Conservation (phyloP, 23 tunicate species). For the Diplosoma virens region DNA sequence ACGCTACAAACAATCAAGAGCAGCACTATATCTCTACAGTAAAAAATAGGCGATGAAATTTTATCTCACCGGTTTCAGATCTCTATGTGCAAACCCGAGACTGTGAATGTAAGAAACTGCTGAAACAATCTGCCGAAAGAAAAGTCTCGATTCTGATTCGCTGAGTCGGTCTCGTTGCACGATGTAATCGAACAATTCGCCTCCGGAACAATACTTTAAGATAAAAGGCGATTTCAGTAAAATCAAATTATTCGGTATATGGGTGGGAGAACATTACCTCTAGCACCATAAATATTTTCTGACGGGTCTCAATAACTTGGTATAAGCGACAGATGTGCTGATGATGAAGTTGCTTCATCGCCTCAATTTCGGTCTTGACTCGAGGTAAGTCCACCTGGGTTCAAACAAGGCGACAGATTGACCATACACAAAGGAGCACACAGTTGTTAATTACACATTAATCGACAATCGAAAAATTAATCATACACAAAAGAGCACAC, state of each 20-base stretch:
- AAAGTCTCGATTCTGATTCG: constrained; percentile 83
- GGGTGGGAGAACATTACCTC: constrained; percentile 79
- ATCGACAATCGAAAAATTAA: no score
- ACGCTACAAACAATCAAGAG: no score
- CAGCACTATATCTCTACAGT: no score
- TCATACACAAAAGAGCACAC: no score
- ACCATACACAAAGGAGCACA: no score
- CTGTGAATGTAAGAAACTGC: constrained; percentile 95
- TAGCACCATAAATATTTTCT: constrained; percentile 82
- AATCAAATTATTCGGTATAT: no score
- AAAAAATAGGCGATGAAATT: not conserved
- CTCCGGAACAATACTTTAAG: constrained; percentile 88
- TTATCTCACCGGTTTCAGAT: constrained; percentile 83
- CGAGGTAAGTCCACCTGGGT: constrained; percentile 89
- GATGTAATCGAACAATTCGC: constrained; percentile 97
- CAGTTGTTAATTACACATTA: no score
- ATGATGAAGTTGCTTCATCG: constrained; percentile 90
- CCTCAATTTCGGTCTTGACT: constrained; percentile 95
- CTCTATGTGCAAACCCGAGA: constrained; percentile 94
- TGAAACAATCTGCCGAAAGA: constrained; percentile 95
- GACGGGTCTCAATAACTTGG: constrained; percentile 87
- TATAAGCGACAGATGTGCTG: constrained; percentile 93
- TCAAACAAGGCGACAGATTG: no score
- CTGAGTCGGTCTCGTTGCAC: constrained; percentile 92
- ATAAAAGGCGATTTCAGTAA: no score